Evolutionary conservation across 1,140 invertebrate genomes (phyloP), one percentile per base, ranked within the genome.

Genomic region (Phortica variegata): DNA sequence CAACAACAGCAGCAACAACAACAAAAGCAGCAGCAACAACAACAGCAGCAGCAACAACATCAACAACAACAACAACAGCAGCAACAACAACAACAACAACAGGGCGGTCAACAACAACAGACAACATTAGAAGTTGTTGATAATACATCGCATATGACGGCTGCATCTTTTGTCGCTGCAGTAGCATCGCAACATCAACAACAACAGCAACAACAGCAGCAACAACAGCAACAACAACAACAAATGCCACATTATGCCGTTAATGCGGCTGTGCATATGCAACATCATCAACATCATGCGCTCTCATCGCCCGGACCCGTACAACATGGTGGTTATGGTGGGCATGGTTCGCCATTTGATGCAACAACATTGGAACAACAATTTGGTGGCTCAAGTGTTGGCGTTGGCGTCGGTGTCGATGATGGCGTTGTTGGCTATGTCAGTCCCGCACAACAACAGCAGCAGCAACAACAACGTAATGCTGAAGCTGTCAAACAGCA

Each of bases 121-220:
- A 45, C 47, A 21, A 45, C 47, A 53, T 23, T 53, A 15, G 51
- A 53, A 26, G 55, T 60, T 3, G 70, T 73, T 36, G 70, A 73
- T 36, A 29, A 39, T n/a, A 55, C 53, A 13, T 56, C 54, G 8
- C 69, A 72, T 26, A 73, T 73, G 58, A 56, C 56, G 3, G 85
- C 87, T 0, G 81, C 87, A 39, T 87, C 89, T 45, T 85, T 87
- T 56, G 80, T 81, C 33, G 80, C 76, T 51, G 46, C 61, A 61
- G 26, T 60, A 61, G 33, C 78, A 74, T 42, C 77, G 78, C 17
- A 80, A 81, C 26, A 40, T 20, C 15, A 40, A 23, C 15, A 41
- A 17, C 33, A 38, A 15, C 36, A 38, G 18, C 43, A 40, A 23
- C 21, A 31, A 19, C 31, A 29, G 10, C 36, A 55, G 17, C 52